Conservation (phyloP, 2,888 invertebrate genomes). For the Drosophila peninsularis region DNA sequence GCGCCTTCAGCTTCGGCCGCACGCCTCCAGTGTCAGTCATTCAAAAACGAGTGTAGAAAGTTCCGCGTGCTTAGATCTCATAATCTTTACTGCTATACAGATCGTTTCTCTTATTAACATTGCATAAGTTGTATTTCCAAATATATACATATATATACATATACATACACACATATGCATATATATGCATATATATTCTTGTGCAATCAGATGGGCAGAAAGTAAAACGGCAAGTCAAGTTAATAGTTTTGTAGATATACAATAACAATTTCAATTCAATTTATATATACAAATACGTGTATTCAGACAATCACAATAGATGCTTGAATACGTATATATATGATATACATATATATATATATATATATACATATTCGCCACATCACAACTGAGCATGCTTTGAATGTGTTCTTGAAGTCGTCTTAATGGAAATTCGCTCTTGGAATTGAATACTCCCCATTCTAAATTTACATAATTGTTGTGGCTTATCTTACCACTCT, state of each 20-base stretch:
- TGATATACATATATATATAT: too few relatives aligned
- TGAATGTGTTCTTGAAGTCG: conserved; percentile 13
- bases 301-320: conserved; percentile 33
- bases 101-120: conserved; percentile 28
- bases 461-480: conserved; percentile 11
- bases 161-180: conserved; percentile 2
- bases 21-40: conserved; percentile 84
- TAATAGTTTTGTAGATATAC: conserved; percentile 29
- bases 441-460: conserved; percentile 17
- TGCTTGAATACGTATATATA: conserved; percentile 11
- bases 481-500: background rate
- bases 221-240: conserved; percentile 80
- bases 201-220: conserved; percentile 84
- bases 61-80: conserved; percentile 14
- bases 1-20: conserved; percentile 36
- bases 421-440: conserved; percentile 13
- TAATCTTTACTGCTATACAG: conserved; percentile 11
- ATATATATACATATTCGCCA: background rate
- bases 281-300: conserved; percentile 32
- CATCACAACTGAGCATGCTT: conserved; percentile 35
- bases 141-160: conserved; percentile 12
- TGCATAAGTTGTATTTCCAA: conserved; percentile 57
- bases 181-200: conserved; percentile 31
- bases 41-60: conserved; percentile 75
- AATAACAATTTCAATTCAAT: conserved; percentile 46